These are phyloP conservation scores for Atherinomorus stipes DNA, from an alignment of 2,113 vertebrate genomes.

Conservation along the genomic window DNA sequence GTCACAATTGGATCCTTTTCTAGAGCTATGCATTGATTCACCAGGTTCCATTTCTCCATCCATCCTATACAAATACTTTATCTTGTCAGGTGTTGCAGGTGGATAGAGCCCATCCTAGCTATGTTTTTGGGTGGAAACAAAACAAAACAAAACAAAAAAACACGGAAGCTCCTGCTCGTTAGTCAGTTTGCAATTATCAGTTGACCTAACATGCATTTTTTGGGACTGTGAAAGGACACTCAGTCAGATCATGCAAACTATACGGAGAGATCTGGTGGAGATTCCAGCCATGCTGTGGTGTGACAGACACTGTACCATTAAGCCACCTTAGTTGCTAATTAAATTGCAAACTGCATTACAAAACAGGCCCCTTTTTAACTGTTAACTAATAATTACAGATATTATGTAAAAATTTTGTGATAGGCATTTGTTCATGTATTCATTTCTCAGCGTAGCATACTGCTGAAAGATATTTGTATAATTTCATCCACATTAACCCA, in stretches of 20 bases:
- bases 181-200: neutral
- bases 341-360: neutral
- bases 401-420: neutral
- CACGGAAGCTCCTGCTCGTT: no score
- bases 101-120: no score
- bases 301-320: neutral
- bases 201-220: no score
- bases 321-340: neutral
- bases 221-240: no score
- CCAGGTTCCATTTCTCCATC: neutral
- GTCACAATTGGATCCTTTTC: slow-evolving; percentile 28
- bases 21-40: neutral
- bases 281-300: no score
- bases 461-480: neutral
- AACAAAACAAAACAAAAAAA: no score
- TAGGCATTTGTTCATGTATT: neutral
- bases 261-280: no score
- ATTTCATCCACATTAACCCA: neutral
- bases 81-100: neutral
- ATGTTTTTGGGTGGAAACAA: no score
- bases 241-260: no score
- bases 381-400: neutral
- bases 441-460: neutral
- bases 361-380: neutral
- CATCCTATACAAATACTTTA: neutral